phyloP scores from a whole-genome alignment of 1,140 invertebrate species.

The Penaeus indicus region DNA sequence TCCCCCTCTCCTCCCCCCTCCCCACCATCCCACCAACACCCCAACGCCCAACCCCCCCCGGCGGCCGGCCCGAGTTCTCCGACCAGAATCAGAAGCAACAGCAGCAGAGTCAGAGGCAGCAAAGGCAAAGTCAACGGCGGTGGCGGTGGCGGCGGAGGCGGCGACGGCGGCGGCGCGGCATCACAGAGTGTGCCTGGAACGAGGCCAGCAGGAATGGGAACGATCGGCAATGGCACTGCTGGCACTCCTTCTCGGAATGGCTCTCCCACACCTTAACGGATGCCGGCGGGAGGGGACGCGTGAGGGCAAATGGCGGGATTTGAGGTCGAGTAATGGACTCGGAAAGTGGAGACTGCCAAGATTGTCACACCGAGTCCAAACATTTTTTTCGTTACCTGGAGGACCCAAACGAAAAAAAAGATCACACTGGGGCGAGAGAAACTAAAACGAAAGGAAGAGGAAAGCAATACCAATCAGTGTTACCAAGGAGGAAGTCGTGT shows the following conservation, averaged over 20 bases:
- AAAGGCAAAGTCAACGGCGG: no score
- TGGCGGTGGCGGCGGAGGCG: no score
- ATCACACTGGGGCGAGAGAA: no score
- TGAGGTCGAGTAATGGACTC: not conserved
- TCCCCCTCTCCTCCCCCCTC: not conserved
- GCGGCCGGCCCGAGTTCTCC: not conserved
- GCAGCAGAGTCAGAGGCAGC: no score
- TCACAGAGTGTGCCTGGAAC: not conserved
- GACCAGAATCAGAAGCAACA: no score
- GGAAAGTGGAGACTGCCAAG: no score
- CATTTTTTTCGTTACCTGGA: no score
- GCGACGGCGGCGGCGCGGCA: no score
- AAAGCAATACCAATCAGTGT: no score
- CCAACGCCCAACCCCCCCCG: not conserved
- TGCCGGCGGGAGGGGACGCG: not conserved
- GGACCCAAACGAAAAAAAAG: not conserved
- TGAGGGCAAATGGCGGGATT: not conserved
- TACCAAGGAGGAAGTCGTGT: no score
- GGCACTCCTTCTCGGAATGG: slow-evolving; percentile 15
- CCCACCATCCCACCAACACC: not conserved
- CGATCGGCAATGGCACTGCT: not conserved
- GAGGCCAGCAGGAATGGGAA: slow-evolving; percentile 12
- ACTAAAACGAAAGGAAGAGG: no score
- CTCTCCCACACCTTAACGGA: not conserved
- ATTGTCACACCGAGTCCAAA: no score